Percentiles rank a stretch among this genome's conserved stretches.
phyloP scores from a whole-genome alignment of 2,797 vertebrate species.

The Heteromormyrus szaboi region DNA sequence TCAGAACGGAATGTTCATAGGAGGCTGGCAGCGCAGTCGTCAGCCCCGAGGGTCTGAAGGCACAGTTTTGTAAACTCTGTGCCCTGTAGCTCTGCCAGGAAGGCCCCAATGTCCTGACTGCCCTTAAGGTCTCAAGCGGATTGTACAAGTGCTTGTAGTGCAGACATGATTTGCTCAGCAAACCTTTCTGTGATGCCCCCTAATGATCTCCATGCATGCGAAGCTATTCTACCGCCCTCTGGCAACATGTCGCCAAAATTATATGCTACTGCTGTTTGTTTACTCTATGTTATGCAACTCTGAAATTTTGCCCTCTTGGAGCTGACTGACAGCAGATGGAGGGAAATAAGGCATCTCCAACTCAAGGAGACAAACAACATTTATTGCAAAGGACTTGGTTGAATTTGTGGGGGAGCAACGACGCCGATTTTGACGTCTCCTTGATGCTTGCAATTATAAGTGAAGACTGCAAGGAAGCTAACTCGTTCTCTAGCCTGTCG shows the following conservation, averaged over 20 bases:
- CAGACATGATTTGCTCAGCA: not conserved
- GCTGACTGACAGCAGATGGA: slow-evolving; percentile 37
- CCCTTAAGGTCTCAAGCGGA: not conserved
- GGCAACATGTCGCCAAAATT: slow-evolving; percentile 10
- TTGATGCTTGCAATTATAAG: not conserved
- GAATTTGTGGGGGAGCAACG: not conserved
- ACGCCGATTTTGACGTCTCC: not conserved
- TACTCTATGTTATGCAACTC: slow-evolving; percentile 29
- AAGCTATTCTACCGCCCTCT: not conserved
- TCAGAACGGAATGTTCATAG: slow-evolving; percentile 35
- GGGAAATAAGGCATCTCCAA: not conserved
- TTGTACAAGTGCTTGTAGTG: not conserved
- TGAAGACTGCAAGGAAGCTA: not conserved
- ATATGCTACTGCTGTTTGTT: slow-evolving; percentile 33
- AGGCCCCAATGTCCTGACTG: not conserved
- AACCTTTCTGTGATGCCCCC: not conserved
- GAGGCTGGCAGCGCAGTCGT: slow-evolving; percentile 21
- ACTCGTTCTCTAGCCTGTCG: not conserved
- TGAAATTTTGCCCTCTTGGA: slow-evolving; percentile 31
- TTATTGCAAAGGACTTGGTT: not conserved
- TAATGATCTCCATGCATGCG: slow-evolving; percentile 9
- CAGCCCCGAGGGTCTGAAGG: not conserved
- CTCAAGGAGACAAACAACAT: not conserved
- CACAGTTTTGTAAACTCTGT: not conserved
- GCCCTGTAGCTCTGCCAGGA: not conserved